Evolutionary conservation across 2,113 vertebrate genomes (phyloP).

Genomic region (Acanthisitta chloris): DNA sequence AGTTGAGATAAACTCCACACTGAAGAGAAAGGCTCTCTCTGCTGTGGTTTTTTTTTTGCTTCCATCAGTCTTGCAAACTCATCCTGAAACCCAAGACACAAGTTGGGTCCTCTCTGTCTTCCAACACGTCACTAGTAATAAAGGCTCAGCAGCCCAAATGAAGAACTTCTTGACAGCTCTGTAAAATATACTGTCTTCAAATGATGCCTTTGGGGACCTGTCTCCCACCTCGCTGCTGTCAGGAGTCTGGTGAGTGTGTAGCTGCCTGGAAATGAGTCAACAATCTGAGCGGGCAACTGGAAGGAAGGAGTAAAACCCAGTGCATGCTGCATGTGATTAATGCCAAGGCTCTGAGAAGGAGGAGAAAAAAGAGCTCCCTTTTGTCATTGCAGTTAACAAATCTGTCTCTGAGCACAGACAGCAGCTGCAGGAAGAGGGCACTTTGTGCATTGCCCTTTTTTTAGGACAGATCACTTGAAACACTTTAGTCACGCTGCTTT

Average conservation of each 20-base stretch:
- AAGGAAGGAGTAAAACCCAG: slow-evolving; percentile 39
- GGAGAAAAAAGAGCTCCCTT: background rate
- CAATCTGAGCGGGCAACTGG: slow-evolving; percentile 21
- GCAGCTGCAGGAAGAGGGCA: slow-evolving; percentile 59
- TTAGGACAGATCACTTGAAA: slow-evolving; percentile 37
- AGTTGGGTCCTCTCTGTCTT: slow-evolving; percentile 38
- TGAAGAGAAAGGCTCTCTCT: background rate
- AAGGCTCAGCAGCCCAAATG: slow-evolving; percentile 42
- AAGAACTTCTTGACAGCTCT: slow-evolving; percentile 66
- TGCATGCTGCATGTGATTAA: background rate
- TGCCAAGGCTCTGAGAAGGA: background rate
- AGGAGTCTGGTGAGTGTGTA: slow-evolving; percentile 26
- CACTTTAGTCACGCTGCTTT: slow-evolving; percentile 46
- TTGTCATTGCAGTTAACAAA: slow-evolving; percentile 34
- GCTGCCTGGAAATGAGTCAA: slow-evolving; percentile 59
- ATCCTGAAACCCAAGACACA: background rate
- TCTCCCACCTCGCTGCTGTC: slow-evolving; percentile 55
- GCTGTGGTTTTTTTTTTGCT: background rate
- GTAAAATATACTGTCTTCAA: slow-evolving; percentile 50
- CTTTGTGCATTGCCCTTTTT: slow-evolving; percentile 6
- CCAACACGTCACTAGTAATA: slow-evolving; percentile 27
- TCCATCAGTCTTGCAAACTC: slow-evolving; percentile 30
- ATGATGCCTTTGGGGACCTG: slow-evolving; percentile 43
- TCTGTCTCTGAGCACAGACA: slow-evolving; percentile 16
- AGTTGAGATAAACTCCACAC: background rate